Base-by-base conservation (phyloP, 2,888 invertebrate species). In the Drosophila bunnanda region DNA sequence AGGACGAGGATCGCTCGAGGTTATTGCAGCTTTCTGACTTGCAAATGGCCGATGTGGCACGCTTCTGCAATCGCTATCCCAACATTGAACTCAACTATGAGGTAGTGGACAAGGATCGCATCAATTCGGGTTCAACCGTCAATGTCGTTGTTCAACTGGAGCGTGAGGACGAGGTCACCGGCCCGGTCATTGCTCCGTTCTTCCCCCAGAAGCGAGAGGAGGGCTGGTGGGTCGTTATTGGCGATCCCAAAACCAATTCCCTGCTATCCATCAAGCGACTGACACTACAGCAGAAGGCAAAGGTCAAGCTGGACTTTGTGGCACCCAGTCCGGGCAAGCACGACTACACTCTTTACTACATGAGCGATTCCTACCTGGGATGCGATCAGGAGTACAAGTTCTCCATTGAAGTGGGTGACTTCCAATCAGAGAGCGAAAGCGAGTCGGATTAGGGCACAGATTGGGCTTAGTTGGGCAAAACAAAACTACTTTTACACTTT, bases 301-400 rank as follows among this genome's bases (percentile, higher is more conserved):
- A 96, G 90, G 96, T 96, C 0, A 95, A 92, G 67, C 76, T 93
- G 44, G 93, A 93, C 80, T 99, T 99, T 93, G 97, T 98, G 38
- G 98, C 98, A 32, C 98, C 98, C 1, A 94, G 95, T 70, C 95
- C 97, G 1, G 97, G 98, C 8, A 95, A 96, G 32, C 97, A 98
- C 92, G 95, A 96, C 15, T 99, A 98, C 93, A 98, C 97, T 0
- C 93, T 99, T 57, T 99, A 98, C 93, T 99, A 98, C 93, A 99
- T 99, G 98, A 98, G 98, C 88, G 99, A 99, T 93, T 97, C 99
- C 0, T 99, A 99, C 93, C 95, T 99, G 90, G 99, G 99, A 10
- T 99, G 99, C 90, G 99, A 99, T 94, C 99, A 99, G 93, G 99
- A 99, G 93, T 99, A 99, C 93, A 96, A 97, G 93, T 98, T 99